A percentile compares a stretch with the other conserved stretches of the same genome.
Conservation (phyloP, 1,140 invertebrate species). For the Hycleus phaleratus region DNA sequence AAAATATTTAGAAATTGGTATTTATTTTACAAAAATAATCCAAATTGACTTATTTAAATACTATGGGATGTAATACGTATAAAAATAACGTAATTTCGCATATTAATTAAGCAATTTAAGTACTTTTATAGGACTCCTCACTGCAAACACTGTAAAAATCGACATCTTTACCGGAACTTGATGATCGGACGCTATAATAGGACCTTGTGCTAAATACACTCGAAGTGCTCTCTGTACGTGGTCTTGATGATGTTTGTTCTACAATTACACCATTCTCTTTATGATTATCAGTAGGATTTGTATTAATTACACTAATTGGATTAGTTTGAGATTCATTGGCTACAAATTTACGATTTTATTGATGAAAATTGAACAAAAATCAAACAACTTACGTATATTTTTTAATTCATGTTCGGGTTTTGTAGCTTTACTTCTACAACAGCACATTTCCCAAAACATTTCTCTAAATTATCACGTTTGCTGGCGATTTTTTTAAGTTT, state of each 20-base stretch:
- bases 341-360: background rate
- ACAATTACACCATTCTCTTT: background rate
- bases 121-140: constrained; percentile 17
- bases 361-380: background rate
- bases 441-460: constrained; percentile 8
- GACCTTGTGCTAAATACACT: constrained; percentile 20
- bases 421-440: background rate
- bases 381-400: too few relatives aligned
- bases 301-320: constrained; percentile 7
- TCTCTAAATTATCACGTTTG: background rate
- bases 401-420: too few relatives aligned
- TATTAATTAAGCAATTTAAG: background rate
- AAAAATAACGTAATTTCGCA: too few relatives aligned
- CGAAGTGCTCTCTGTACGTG: constrained; percentile 2
- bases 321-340: constrained; percentile 6
- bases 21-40: too few relatives aligned
- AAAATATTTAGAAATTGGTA: too few relatives aligned
- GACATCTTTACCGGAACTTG: constrained; percentile 1
- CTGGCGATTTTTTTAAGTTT: too few relatives aligned
- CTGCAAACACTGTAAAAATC: constrained; percentile 28
- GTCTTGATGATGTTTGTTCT: background rate
- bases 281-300: background rate
- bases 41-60: too few relatives aligned
- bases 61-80: too few relatives aligned
- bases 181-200: constrained; percentile 21